Percentiles rank a stretch among this genome's conserved stretches.
Conservation (phyloP, 2,797 vertebrate genomes). For the Dendrocincla tyrannina region DNA sequence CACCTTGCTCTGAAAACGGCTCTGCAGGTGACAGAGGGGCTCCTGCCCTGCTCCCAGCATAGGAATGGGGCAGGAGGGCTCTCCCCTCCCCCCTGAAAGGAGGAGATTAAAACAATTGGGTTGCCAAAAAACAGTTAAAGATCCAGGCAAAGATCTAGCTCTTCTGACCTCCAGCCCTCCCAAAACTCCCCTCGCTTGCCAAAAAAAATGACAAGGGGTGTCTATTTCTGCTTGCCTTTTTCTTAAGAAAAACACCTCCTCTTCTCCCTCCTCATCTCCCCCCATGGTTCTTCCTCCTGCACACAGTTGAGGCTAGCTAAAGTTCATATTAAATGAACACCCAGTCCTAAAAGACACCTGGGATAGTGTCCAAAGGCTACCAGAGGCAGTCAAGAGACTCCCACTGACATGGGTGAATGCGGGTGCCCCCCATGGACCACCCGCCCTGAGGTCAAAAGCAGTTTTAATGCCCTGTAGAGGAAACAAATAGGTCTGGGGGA, state of each 20-base stretch:
- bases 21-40: slow-evolving; percentile 34
- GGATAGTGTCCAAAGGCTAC: neutral
- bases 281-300: neutral
- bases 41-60: neutral
- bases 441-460: neutral
- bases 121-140: neutral
- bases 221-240: slow-evolving; percentile 56
- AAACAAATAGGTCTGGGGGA: neutral
- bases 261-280: neutral
- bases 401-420: neutral
- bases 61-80: neutral
- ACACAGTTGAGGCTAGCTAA: neutral
- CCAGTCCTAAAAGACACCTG: neutral
- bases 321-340: neutral
- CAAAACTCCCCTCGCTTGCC: neutral
- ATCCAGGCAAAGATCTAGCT: neutral
- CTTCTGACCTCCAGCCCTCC: slow-evolving; percentile 1
- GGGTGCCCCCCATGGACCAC: neutral
- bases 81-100: neutral
- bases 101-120: neutral
- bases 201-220: slow-evolving; percentile 44
- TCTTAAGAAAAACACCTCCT: slow-evolving; percentile 31
- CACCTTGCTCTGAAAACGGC: neutral
- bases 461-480: neutral
- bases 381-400: neutral